Conservation (phyloP, 2,113 vertebrate species). For the Dendropsophus ebraccatus region DNA sequence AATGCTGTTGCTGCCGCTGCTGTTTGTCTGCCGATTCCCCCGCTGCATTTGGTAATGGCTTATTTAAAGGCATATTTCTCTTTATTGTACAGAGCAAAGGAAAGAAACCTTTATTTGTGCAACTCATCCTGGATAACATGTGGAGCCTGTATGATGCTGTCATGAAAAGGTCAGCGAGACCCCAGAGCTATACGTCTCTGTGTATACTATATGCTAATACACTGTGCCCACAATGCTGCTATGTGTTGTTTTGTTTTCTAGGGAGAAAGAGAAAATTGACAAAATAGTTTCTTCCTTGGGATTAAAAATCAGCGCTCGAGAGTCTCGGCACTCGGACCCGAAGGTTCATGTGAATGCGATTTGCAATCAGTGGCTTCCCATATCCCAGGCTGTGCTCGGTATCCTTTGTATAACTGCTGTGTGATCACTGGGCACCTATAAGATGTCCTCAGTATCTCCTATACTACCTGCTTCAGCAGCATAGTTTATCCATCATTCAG, state of each 20-base stretch:
- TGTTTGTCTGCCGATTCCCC: neutral
- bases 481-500: too few relatives aligned
- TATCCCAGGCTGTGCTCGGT: conserved; percentile 91
- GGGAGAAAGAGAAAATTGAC: conserved; percentile 93
- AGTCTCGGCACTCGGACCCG: conserved; percentile 87
- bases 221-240: neutral
- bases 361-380: conserved; percentile 92
- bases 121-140: conserved; percentile 94
- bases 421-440: neutral
- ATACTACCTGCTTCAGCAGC: neutral
- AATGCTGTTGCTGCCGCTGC: neutral
- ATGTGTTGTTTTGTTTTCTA: conserved; percentile 60
- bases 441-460: neutral
- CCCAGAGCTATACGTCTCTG: neutral
- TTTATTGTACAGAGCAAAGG: conserved; percentile 83
- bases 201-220: neutral
- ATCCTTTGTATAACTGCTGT: conserved; percentile 75
- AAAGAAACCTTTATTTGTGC: conserved; percentile 95
- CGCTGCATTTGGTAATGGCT: neutral
- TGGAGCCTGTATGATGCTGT: conserved; percentile 98
- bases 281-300: conserved; percentile 90
- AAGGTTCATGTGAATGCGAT: conserved; percentile 93
- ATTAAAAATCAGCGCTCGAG: conserved; percentile 83
- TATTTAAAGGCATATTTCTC: neutral
- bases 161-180: conserved; percentile 80